Percentiles rank a stretch among this genome's conserved stretches.
Evolutionary conservation across 1,140 invertebrate genomes (phyloP).

Genomic region (Homalodisca vitripennis): DNA sequence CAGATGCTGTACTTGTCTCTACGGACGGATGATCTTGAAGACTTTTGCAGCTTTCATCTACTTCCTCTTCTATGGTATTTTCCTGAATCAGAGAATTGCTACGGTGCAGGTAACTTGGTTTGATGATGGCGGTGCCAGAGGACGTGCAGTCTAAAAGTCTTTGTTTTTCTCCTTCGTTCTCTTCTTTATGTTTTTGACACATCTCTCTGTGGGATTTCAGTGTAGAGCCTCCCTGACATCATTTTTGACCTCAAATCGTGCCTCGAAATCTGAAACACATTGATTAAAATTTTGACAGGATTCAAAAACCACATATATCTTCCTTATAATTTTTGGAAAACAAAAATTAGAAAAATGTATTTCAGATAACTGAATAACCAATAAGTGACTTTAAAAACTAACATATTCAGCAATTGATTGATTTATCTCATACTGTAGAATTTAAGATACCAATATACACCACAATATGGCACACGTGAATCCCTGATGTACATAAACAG

Average conservation of each 20-base stretch:
- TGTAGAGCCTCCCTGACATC: neutral
- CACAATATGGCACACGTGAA: no score
- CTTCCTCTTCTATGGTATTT: constrained; percentile 28
- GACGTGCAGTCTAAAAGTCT: neutral
- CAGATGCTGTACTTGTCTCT: no score
- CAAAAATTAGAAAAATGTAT: neutral
- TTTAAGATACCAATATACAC: no score
- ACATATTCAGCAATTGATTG: no score
- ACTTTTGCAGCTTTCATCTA: neutral
- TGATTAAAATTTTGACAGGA: no score
- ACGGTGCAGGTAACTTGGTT: constrained; percentile 1
- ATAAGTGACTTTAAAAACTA: no score
- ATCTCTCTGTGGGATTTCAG: constrained; percentile 7
- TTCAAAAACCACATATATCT: neutral
- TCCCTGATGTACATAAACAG: no score
- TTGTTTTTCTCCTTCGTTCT: no score
- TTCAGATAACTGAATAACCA: neutral
- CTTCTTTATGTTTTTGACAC: neutral
- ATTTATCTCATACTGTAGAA: no score
- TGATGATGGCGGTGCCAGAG: no score
- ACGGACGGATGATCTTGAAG: neutral
- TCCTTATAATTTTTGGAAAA: neutral
- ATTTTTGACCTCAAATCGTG: constrained; percentile 19
- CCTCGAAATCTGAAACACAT: constrained; percentile 2
- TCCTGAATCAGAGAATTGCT: constrained; percentile 26